Evolutionary conservation across 2,888 invertebrate species (phyloP), one percentile per base, ranked within the genome.

Genomic region (Melanchra persicariae): DNA sequence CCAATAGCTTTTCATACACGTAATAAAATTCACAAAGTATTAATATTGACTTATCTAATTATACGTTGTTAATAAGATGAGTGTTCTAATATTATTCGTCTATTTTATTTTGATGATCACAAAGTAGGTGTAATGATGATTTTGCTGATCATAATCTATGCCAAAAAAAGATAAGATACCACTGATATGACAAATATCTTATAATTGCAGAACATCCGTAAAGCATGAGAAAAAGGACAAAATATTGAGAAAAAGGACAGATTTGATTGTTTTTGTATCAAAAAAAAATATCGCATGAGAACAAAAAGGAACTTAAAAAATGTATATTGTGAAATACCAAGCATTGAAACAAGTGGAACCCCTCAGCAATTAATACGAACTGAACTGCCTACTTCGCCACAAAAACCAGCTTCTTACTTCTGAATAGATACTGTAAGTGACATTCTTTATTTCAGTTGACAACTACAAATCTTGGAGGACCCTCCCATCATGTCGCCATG

Each of bases 381-480:
- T 19, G 10, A 75, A 77, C 66, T 84, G 64, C 77, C 82, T 52
- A 34, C 74, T 85, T 67, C 69, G 0, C 51, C 68, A 83, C 81
- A 77, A 74, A 80, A 86, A 81, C 85, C 84, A 82, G 80, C 81
- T 87, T 85, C 84, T 75, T 74, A 79, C 82, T 85, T 80, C 74
- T 66, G 77, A 84, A 88, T 87, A 85, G 86, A 89, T 70, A 83
- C 84, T 81, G 85, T 90, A 88, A 90, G 88, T 88, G 87, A 84
- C 88, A 87, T 91, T 91, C 91, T 91, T 92, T 93, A 94, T 92
- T 92, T 90, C 90, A 91, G 88, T 91, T 91, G 93, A 93, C 95
- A 93, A 90, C 95, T 87, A 95, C 95, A 95, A 95, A 95, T 95
- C 95, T 95, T 93, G 84, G 80, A 88, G 91, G 90, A 92, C 93